A percentile compares a stretch with the other conserved stretches of the same genome.
phyloP scores from a whole-genome alignment of 2,113 vertebrate genomes.

The Arenaria interpres region DNA sequence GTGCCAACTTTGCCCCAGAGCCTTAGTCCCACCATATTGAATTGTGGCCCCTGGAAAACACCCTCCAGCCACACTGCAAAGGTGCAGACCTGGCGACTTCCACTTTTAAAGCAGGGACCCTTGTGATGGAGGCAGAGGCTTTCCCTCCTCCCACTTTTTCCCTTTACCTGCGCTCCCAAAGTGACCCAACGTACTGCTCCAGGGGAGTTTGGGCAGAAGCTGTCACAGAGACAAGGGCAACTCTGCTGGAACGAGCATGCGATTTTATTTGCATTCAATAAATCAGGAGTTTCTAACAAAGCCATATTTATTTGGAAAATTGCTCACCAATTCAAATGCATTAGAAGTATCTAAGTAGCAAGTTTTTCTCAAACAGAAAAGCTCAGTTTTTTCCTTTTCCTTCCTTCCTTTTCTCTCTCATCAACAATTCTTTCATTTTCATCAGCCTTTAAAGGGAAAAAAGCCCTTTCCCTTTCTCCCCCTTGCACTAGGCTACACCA shows the following conservation, averaged over 20 bases:
- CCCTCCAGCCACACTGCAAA: background rate
- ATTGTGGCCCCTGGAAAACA: background rate
- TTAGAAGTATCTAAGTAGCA: background rate
- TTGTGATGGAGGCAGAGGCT: background rate
- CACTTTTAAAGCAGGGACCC: background rate
- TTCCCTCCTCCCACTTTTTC: too few species aligned
- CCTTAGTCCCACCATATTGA: background rate
- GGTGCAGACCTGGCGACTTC: rapidly evolving
- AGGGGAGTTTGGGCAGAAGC: background rate
- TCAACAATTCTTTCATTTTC: background rate
- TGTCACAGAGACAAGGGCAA: background rate
- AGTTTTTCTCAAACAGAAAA: background rate
- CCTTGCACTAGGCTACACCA: background rate
- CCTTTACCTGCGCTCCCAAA: background rate
- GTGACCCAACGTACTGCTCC: rapidly evolving
- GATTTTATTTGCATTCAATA: background rate
- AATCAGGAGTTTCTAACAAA: background rate
- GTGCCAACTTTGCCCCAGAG: background rate
- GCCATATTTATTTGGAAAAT: background rate
- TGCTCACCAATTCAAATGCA: background rate
- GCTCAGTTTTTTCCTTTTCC: background rate
- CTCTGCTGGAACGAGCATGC: rapidly evolving
- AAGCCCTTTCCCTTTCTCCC: background rate
- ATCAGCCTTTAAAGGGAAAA: background rate
- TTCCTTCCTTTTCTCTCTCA: background rate